Conservation (phyloP, 2,113 vertebrate genomes). For the Sphaerodactylus townsendi region DNA sequence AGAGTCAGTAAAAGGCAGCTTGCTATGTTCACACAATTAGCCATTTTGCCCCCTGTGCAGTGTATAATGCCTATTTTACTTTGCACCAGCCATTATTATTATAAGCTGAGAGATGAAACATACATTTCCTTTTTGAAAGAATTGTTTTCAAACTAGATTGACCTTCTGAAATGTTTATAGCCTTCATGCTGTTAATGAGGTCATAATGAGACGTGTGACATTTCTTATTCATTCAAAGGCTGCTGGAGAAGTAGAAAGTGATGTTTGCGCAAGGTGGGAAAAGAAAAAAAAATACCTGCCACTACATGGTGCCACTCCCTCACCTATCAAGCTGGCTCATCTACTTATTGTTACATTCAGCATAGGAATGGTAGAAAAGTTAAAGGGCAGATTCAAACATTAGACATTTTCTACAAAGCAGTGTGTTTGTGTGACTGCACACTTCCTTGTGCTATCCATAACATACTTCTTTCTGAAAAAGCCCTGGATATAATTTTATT, state of each 20-base stretch:
- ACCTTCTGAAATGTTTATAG: not conserved
- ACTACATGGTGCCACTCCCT: not conserved
- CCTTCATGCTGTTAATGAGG: not conserved
- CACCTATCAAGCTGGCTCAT: not conserved
- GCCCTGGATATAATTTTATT: no score
- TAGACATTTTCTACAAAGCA: no score
- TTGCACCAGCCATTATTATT: not conserved
- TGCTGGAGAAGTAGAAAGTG: not conserved
- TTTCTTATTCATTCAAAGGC: not conserved
- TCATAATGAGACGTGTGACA: not conserved
- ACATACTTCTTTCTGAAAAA: no score
- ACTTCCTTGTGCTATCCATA: no score
- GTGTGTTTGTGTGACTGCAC: no score
- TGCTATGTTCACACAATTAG: no score
- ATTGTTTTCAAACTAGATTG: not conserved
- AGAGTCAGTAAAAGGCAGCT: no score
- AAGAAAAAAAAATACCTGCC: not conserved
- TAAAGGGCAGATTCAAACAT: no score
- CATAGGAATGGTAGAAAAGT: not conserved
- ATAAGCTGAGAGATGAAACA: no score
- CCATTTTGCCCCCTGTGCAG: not conserved
- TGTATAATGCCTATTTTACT: not conserved
- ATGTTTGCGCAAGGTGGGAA: not conserved
- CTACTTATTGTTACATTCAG: not conserved
- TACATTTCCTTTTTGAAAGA: not conserved